Evolutionary conservation across 2,113 vertebrate species (phyloP).

Genomic region (Larimichthys crocea): DNA sequence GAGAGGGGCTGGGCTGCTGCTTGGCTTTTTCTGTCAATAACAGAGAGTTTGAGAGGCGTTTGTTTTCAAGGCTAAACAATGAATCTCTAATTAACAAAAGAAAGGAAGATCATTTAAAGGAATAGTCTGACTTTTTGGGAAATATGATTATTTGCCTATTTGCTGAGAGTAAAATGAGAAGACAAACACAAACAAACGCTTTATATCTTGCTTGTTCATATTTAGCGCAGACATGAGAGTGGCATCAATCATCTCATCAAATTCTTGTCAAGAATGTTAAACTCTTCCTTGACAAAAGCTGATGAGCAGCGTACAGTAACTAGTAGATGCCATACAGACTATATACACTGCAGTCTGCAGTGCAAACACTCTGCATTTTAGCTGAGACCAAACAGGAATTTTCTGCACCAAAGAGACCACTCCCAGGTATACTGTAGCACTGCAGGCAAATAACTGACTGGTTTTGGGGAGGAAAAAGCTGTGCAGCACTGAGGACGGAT

Average conservation of each 20-base stretch:
- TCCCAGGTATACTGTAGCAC: conserved; percentile 36
- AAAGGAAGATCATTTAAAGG: neutral
- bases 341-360: conserved; percentile 26
- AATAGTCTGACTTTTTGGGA: neutral
- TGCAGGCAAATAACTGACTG: conserved; percentile 52
- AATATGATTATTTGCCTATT: neutral
- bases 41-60: neutral
- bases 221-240: neutral
- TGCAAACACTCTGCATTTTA: conserved; percentile 33
- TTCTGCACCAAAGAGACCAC: conserved; percentile 48
- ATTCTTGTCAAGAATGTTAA: neutral
- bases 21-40: conserved; percentile 13
- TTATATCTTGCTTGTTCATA: neutral
- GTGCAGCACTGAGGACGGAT: conserved; percentile 47
- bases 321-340: neutral
- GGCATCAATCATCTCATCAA: neutral
- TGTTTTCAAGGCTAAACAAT: conserved; percentile 5
- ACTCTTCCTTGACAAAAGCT: conserved; percentile 6
- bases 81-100: conserved; percentile 8
- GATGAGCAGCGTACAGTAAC: conserved; percentile 6
- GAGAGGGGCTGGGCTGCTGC: conserved; percentile 4
- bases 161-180: neutral
- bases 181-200: neutral
- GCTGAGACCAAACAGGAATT: conserved; percentile 38
- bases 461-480: neutral